phyloP scores from a whole-genome alignment of 2,113 vertebrate genomes.

The Camelus dromedarius region DNA sequence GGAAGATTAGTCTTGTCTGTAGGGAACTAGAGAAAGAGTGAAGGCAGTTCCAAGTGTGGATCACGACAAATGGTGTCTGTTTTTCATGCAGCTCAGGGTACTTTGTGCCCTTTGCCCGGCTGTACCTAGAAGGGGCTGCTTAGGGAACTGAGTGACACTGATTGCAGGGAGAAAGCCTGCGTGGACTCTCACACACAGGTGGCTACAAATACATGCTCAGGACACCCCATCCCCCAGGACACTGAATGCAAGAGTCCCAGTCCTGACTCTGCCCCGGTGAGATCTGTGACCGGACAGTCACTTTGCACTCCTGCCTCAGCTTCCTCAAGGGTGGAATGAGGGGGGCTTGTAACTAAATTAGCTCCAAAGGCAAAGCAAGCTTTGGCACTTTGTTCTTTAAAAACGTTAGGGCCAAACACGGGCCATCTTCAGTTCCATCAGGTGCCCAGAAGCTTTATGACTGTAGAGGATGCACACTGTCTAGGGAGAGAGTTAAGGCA shows the following conservation, averaged over 20 bases:
- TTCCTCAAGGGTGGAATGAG: background rate
- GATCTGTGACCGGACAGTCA: background rate
- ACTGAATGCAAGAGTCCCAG: background rate
- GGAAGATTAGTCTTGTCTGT: background rate
- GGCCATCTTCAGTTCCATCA: background rate
- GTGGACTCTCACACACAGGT: fast-evolving
- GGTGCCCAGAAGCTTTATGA: background rate
- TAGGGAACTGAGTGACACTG: background rate
- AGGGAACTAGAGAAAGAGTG: constrained; percentile 7
- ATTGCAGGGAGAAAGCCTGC: background rate
- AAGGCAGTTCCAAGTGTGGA: background rate
- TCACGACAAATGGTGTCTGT: constrained; percentile 45
- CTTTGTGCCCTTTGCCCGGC: background rate
- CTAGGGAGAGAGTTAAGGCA: background rate
- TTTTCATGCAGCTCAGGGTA: fast-evolving
- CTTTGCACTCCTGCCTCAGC: background rate
- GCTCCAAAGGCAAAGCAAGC: no score
- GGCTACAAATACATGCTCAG: background rate
- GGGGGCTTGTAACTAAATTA: background rate
- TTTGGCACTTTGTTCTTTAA: background rate
- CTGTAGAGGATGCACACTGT: background rate
- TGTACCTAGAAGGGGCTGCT: background rate
- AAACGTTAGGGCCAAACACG: fast-evolving
- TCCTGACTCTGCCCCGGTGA: background rate
- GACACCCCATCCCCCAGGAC: background rate